Base-by-base conservation (phyloP, 2,888 invertebrate species). In the Seira ritae region DNA sequence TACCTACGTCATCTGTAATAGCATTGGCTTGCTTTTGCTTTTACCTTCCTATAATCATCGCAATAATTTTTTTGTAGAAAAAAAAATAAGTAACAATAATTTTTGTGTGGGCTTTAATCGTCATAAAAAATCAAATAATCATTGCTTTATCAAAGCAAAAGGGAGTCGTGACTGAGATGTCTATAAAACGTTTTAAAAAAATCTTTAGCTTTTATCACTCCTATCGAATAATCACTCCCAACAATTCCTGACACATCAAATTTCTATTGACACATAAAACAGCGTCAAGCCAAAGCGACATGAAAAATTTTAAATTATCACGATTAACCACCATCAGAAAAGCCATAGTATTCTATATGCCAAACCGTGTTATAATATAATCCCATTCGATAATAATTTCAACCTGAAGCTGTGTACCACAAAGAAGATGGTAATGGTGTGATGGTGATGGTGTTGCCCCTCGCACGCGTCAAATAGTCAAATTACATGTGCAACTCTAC, bases 241-340 rank as follows among this genome's bases (percentile, higher is more conserved):
- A 77, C 76, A 77, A 82, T 77, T 82, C 76, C 72, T 82, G 77
- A 82, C 76, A 77, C 77, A 82, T 82, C 82, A 77, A 82, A 77
- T 82, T 82, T 82, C 82, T 82, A 82, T 82, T 82, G 82, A 82
- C 82, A 82, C 77, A 82, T 82, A 77, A 82, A 82, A 82, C 76
- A 82, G 82, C 76, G 82, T 67, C 68, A n/a, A 42, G 68, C 17
- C 17, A 71, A 70, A n/a, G n/a, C 67, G 67, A 77, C 77, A 77
- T 77, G 77, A 82, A 82, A n/a, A 82, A 66, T 77, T 72, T 66
- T 72, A 82, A 77, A 82, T 82, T 82, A 77, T 77, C 82, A 82
- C 82, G 82, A 82, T 60, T 77, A 62, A 3, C 70, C 62, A 46
- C 66, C n/a, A n/a, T n/a, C n/a, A n/a, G n/a, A n/a, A n/a, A n/a